A percentile compares a stretch with the other conserved stretches of the same genome.
phyloP scores from a whole-genome alignment of 2,888 invertebrate species.

The Trisateles emortualis region DNA sequence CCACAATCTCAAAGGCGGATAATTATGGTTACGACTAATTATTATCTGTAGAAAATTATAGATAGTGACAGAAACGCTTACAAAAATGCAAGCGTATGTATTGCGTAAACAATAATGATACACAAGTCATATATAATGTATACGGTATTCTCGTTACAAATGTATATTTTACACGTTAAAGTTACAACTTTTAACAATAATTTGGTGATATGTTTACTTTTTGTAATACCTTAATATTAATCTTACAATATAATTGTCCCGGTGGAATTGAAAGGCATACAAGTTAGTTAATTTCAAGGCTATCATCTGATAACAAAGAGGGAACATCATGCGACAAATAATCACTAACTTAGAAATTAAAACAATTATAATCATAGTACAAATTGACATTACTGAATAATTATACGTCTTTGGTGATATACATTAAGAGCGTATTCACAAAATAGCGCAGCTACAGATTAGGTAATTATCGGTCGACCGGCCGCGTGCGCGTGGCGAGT shows the following conservation, averaged over 20 bases:
- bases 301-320: constrained; percentile 20
- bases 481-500: too few species aligned
- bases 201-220: constrained; percentile 57
- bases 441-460: too few species aligned
- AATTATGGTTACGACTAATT: too few species aligned
- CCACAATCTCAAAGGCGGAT: too few species aligned
- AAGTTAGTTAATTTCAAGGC: constrained; percentile 36
- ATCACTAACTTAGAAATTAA: background rate
- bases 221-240: constrained; percentile 47
- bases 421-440: too few species aligned
- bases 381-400: constrained; percentile 14
- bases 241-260: constrained; percentile 47
- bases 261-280: constrained; percentile 49
- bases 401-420: constrained; percentile 43
- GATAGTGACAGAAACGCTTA: too few species aligned
- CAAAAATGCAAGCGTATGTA: too few species aligned
- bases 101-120: background rate
- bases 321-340: constrained; percentile 4
- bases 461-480: too few species aligned
- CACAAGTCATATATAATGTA: background rate
- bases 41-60: too few species aligned
- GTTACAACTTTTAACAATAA: constrained; percentile 44
- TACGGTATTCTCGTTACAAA: background rate
- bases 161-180: constrained; percentile 31
- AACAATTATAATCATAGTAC: constrained; percentile 9